A percentile compares a stretch with the other conserved stretches of the same genome.
phyloP scores from a whole-genome alignment of 1,140 invertebrate genomes.

The Laupala kohalensis region DNA sequence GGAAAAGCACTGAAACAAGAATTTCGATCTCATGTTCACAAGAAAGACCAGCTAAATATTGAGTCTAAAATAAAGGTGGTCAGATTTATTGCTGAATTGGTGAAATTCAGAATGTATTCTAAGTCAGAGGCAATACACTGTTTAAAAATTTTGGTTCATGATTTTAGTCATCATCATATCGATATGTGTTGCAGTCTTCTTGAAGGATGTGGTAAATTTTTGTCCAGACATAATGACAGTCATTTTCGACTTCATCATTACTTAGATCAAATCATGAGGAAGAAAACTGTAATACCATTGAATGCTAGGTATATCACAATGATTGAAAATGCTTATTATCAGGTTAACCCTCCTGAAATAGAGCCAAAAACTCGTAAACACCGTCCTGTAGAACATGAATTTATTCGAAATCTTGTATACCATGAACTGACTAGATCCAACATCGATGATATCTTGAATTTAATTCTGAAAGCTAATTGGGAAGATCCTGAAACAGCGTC shows the following conservation, averaged over 20 bases:
- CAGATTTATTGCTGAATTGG: conserved; percentile 88
- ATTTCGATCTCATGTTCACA: conserved; percentile 87
- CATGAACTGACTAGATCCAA: conserved; percentile 81
- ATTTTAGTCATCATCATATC: conserved; percentile 96
- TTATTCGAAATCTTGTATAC: conserved; percentile 79
- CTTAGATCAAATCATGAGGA: conserved; percentile 94
- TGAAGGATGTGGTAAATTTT: conserved; percentile 86
- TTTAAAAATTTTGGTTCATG: conserved; percentile 80
- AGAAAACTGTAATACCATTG: conserved; percentile 77
- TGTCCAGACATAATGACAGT: conserved; percentile 82
- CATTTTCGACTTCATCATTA: conserved; percentile 89
- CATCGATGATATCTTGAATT: conserved; percentile 75
- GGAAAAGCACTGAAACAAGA: conserved; percentile 80
- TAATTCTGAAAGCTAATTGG: conserved; percentile 88
- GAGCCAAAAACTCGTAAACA: conserved; percentile 49
- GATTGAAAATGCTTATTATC: conserved; percentile 95
- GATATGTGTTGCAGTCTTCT: conserved; percentile 96
- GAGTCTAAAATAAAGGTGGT: conserved; percentile 97
- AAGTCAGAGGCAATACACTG: conserved; percentile 89
- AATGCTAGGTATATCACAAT: conserved; percentile 87
- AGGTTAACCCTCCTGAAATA: conserved; percentile 83
- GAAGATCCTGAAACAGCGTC: conserved; percentile 57
- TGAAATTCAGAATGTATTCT: conserved; percentile 89
- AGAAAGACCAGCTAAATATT: conserved; percentile 97
- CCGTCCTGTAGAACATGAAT: conserved; percentile 73